A percentile compares a stretch with the other conserved stretches of the same genome.
Evolutionary conservation across 1,140 invertebrate genomes (phyloP).

Genomic region (Zaprionus lachaisei): DNA sequence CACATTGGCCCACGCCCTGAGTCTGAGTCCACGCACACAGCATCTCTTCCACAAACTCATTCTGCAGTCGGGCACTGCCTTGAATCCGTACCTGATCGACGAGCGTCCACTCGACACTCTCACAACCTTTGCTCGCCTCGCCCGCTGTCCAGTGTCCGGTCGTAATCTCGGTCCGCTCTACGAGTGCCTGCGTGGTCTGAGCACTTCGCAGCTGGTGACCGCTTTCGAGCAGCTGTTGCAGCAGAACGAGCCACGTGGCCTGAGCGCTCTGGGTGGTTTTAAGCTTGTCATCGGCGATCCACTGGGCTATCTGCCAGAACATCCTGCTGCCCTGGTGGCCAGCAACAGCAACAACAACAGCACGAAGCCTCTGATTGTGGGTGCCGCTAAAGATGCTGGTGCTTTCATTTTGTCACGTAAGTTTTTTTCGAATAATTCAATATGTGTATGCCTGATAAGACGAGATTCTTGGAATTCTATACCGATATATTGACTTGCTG

Average conservation of each 20-base stretch:
- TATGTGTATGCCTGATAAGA: too few relatives aligned
- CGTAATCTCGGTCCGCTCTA: constrained; percentile 45
- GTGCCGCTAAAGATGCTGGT: constrained; percentile 76
- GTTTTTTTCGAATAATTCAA: constrained; percentile 7
- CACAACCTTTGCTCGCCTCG: constrained; percentile 61
- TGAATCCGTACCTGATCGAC: constrained; percentile 77
- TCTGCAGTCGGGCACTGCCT: constrained; percentile 78
- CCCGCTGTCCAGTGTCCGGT: constrained; percentile 52
- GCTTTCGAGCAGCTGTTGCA: constrained; percentile 60
- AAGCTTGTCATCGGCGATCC: constrained; percentile 75
- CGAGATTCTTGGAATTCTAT: too few relatives aligned
- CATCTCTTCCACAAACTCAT: constrained; percentile 74
- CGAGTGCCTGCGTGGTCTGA: constrained; percentile 54
- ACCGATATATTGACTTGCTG: too few relatives aligned
- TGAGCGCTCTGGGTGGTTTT: constrained; percentile 64
- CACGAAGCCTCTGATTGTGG: constrained; percentile 58
- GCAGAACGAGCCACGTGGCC: constrained; percentile 64
- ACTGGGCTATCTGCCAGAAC: constrained; percentile 65
- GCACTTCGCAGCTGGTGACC: constrained; percentile 64
- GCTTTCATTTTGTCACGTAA: constrained; percentile 79
- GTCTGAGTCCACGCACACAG: constrained; percentile 74
- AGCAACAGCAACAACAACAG: constrained; percentile 47
- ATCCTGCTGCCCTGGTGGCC: constrained; percentile 58
- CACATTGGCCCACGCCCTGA: constrained; percentile 84
- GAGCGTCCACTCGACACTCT: constrained; percentile 62